A percentile compares a stretch with the other conserved stretches of the same genome.
Conservation (phyloP, 2,113 vertebrate genomes). For the Gallinago media region DNA sequence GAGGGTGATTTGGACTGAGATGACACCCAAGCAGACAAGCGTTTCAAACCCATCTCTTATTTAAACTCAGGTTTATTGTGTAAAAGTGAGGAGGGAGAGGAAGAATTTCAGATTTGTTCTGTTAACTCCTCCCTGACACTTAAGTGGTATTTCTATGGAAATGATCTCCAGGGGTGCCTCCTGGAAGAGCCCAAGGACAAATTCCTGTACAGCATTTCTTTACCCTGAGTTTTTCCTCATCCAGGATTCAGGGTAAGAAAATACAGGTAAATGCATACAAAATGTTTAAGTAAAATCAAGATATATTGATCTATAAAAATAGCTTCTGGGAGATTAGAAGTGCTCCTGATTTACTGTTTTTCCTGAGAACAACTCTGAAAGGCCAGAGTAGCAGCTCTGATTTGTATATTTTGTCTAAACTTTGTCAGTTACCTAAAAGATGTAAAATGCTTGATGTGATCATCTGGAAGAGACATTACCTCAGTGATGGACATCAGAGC, state of each 20-base stretch:
- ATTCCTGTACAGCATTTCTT: background rate
- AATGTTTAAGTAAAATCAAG: background rate
- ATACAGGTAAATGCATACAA: background rate
- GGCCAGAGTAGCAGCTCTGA: background rate
- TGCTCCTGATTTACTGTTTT: background rate
- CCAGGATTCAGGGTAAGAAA: background rate
- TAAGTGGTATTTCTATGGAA: background rate
- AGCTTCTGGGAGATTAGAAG: background rate
- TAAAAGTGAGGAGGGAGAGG: background rate
- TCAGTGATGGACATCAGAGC: background rate
- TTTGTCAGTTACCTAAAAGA: background rate
- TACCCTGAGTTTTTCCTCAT: background rate
- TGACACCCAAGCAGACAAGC: background rate
- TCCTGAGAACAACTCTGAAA: background rate
- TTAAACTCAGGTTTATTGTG: background rate
- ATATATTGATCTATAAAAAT: background rate
- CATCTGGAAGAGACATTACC: background rate
- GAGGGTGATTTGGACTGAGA: background rate
- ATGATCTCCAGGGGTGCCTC: background rate
- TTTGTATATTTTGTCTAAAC: background rate
- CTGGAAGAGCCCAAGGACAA: background rate
- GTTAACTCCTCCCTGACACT: background rate
- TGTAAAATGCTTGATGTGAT: background rate
- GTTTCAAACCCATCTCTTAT: background rate
- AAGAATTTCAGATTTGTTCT: background rate